These are phyloP conservation scores for Albula goreensis DNA, from an alignment of 2,113 vertebrate genomes.

Conservation along the genomic window DNA sequence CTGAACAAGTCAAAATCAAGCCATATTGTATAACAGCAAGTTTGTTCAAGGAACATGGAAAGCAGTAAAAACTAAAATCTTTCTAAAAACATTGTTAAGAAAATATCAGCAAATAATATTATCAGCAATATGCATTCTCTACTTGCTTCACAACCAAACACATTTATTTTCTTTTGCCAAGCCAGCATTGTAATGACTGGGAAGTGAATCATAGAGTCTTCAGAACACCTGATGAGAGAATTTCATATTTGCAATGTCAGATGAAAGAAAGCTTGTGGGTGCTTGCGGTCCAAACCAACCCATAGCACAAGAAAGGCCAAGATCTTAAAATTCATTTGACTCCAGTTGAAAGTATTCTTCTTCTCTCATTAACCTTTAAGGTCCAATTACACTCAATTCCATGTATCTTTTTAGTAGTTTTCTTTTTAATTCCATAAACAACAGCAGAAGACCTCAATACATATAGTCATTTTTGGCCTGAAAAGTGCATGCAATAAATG, in stretches of 20 bases:
- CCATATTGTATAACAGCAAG: conserved; percentile 12
- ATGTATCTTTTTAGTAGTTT: conserved; percentile 56
- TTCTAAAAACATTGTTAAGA: background rate
- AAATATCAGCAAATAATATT: background rate
- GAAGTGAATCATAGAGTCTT: background rate
- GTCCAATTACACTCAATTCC: background rate
- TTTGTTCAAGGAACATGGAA: conserved; percentile 4
- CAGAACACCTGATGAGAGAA: background rate
- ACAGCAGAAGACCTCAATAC: conserved; percentile 81
- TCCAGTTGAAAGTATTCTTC: background rate
- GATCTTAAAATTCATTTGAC: background rate
- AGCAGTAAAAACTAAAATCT: background rate
- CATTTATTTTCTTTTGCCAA: background rate
- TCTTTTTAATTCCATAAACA: conserved; percentile 65
- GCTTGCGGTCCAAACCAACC: background rate
- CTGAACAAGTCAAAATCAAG: background rate
- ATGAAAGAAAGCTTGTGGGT: background rate
- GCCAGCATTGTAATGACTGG: background rate
- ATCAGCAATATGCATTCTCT: background rate
- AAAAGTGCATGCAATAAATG: conserved; percentile 92
- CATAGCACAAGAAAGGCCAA: background rate
- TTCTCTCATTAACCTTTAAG: background rate
- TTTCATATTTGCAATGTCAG: background rate
- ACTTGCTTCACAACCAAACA: background rate
- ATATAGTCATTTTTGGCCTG: conserved; percentile 74